Base-by-base conservation (phyloP, 64 coral and sea anemone species). In the Catalaphyllia jardinei region DNA sequence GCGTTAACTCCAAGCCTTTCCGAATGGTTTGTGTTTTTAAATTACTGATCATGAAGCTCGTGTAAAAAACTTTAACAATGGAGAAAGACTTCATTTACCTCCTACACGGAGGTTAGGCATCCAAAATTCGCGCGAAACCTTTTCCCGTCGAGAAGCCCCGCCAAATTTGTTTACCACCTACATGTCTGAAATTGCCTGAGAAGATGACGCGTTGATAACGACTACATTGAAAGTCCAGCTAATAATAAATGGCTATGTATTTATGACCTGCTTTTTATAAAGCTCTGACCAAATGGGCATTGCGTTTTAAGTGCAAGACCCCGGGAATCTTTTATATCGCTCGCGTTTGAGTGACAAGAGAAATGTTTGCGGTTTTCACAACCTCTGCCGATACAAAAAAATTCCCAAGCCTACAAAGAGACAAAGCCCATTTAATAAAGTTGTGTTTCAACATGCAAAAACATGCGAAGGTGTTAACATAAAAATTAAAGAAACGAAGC, bases 371-470 rank as follows among this genome's bases (percentile, higher is more conserved):
- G 81, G 81, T 85, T 69, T 69, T 49, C 38, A 51, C 24, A 3
- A 12, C 63, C 38, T 35, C 64, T 71, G 42, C 81, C 81, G 81
- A 85, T 63, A 52, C 62, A 80, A 55, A 79, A 79, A 79, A 61
- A 80, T 71, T 19, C 24, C 24, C 35, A 71, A 85, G 81, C 31
- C 65, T 69, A 28, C 9, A 49, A 2, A 50, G 19, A 20, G 18
- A 85, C 81, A 85, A 85, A 85, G 81, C n/a, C 17, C 81, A 71
- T 50, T 85, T 85, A 85, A 71, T 38, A 51, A 71, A 69, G 2
- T 17, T 71, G 12, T 51, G 20, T 51, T 51, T 85, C 67, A 51
- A 11, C 67, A 17, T 71, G n/a, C 38, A 24, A 38, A 71, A 18
- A 31, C 20, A 71, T 67, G 22, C 62, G 14, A 16, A 85, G 81